These are phyloP conservation scores for Anguilla megastoma DNA, from an alignment of 2,797 vertebrate genomes.

Conservation along the genomic window DNA sequence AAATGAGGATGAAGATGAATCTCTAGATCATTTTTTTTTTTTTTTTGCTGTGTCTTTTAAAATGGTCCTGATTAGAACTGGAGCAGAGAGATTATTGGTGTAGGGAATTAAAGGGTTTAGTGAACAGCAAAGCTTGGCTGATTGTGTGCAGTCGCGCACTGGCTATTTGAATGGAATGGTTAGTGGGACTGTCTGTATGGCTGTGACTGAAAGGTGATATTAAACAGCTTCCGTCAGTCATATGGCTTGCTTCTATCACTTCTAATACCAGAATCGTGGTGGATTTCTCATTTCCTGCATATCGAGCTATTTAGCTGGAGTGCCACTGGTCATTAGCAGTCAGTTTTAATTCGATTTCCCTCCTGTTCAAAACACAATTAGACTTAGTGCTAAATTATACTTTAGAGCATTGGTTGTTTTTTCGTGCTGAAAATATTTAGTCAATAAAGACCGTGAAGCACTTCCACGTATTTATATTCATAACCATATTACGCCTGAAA, in stretches of 20 bases:
- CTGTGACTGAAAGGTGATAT: background rate
- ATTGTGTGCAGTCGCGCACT: background rate
- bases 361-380: background rate
- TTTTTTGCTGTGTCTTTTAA: background rate
- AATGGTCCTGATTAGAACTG: background rate
- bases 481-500: background rate
- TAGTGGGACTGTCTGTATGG: background rate
- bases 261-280: background rate
- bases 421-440: background rate
- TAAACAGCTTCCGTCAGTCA: background rate
- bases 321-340: background rate
- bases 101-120: background rate
- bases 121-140: background rate
- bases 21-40: background rate
- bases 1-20: slow-evolving; percentile 1
- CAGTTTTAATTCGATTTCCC: background rate
- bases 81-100: background rate
- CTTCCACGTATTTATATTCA: background rate
- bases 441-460: background rate
- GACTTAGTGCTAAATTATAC: background rate
- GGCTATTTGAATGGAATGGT: background rate
- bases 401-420: background rate
- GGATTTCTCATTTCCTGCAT: background rate
- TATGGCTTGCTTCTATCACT: background rate
- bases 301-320: background rate